These are phyloP conservation scores for Ochropacha duplaris DNA, from an alignment of 2,888 invertebrate genomes.

Conservation along the genomic window DNA sequence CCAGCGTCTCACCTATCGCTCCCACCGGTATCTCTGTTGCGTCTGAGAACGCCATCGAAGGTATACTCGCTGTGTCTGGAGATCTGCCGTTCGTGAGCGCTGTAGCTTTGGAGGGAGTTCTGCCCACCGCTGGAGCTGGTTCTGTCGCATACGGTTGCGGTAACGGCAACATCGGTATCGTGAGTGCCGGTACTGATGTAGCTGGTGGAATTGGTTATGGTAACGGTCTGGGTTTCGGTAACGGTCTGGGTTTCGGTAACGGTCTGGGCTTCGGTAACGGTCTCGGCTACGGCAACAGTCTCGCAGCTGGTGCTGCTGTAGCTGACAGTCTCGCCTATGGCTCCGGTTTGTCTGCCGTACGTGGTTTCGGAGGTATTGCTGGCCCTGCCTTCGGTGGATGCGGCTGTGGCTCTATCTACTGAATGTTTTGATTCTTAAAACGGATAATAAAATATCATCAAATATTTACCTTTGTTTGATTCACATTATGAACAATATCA, in stretches of 20 bases:
- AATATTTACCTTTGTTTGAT: no score
- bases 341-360: neutral
- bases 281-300: no score
- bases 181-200: constrained; percentile 1
- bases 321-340: neutral
- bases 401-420: neutral
- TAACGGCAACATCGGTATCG: neutral
- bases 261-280: neutral
- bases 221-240: neutral
- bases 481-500: no score
- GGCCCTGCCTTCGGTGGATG: constrained; percentile 2
- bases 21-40: constrained; percentile 29
- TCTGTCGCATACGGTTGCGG: constrained; percentile 10
- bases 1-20: no score
- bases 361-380: neutral
- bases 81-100: neutral
- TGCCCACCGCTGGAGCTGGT: constrained; percentile 6
- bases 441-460: no score
- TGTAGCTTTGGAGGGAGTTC: neutral
- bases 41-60: constrained; percentile 46
- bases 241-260: constrained; percentile 4
- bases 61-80: constrained; percentile 17
- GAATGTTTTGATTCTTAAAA: neutral
- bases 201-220: no score
- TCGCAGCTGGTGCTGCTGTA: neutral